A percentile compares a stretch with the other conserved stretches of the same genome.
phyloP scores from a whole-genome alignment of 1,140 invertebrate species.

The Ips typographus region DNA sequence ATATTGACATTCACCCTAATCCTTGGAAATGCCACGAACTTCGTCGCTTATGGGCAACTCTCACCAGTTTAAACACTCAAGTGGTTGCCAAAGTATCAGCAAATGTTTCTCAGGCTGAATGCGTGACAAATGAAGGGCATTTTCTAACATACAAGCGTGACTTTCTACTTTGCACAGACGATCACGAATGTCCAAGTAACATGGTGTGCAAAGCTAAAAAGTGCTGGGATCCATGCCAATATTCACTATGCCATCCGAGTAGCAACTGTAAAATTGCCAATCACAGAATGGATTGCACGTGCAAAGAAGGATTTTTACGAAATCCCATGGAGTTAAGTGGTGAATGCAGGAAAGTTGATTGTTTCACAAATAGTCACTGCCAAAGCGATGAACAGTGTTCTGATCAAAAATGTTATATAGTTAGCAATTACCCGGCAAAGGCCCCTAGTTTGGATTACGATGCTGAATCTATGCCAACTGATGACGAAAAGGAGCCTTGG shows the following conservation, averaged over 20 bases:
- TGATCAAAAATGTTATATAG: not conserved
- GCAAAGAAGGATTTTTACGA: not conserved
- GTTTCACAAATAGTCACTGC: slow-evolving; percentile 5
- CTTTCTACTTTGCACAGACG: not conserved
- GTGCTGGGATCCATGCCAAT: slow-evolving; percentile 1
- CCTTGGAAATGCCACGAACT: slow-evolving; percentile 14
- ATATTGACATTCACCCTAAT: slow-evolving; percentile 7
- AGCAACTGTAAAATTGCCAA: slow-evolving; percentile 4
- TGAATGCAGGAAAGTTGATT: slow-evolving; percentile 5
- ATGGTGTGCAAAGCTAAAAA: slow-evolving; percentile 1
- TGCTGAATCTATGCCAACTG: not conserved
- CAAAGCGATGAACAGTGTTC: not conserved
- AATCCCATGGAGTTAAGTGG: slow-evolving; percentile 7
- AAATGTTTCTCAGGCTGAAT: not conserved
- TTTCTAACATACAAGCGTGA: not conserved
- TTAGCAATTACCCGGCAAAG: not conserved
- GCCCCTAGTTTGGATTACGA: not conserved
- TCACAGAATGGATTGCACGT: not conserved
- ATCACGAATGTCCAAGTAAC: slow-evolving; percentile 7
- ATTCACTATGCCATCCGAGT: not conserved
- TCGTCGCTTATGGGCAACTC: not conserved
- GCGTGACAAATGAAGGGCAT: not conserved
- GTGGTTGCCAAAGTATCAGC: not conserved
- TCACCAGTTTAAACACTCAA: not conserved
- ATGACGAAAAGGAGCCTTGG: not conserved